phyloP scores from a whole-genome alignment of 2,888 invertebrate genomes.

The Xylota segnis region DNA sequence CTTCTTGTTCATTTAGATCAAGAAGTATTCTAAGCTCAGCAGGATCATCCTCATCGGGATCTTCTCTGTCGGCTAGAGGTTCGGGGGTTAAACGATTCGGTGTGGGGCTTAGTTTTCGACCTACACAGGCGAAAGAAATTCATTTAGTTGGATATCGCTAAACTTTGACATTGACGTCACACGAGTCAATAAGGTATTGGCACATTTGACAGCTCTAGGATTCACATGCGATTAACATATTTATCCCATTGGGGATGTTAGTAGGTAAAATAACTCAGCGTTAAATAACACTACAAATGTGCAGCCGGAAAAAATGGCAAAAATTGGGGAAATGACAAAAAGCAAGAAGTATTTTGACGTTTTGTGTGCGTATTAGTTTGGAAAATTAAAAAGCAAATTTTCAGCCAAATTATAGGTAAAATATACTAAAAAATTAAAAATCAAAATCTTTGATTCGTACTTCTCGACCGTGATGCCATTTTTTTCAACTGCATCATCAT shows the following conservation, averaged over 20 bases:
- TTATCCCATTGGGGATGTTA: conserved; percentile 21
- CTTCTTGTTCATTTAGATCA: conserved; percentile 96
- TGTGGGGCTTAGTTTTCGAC: conserved; percentile 89
- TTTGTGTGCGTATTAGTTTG: conserved; percentile 60
- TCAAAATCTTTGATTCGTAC: conserved; percentile 85
- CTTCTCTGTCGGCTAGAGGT: conserved; percentile 89
- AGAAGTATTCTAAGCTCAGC: conserved; percentile 93
- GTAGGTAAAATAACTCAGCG: conserved; percentile 18
- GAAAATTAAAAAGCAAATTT: conserved; percentile 57
- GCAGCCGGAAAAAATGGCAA: conserved; percentile 86
- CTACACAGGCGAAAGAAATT: conserved; percentile 82
- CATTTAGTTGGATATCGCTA: not conserved
- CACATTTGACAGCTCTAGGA: conserved; percentile 6
- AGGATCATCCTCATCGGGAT: conserved; percentile 92
- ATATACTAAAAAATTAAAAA: conserved; percentile 39
- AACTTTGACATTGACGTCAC: not conserved
- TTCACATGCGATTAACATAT: conserved; percentile 43
- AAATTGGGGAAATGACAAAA: conserved; percentile 41
- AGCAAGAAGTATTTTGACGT: conserved; percentile 54
- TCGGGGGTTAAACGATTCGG: conserved; percentile 88
- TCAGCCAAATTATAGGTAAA: conserved; percentile 47
- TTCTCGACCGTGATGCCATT: conserved; percentile 95
- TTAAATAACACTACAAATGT: conserved; percentile 77
- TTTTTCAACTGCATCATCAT: conserved; percentile 97
- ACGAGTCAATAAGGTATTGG: not conserved